phyloP scores from a whole-genome alignment of 2,113 vertebrate species.

The Tragelaphus strepsiceros region DNA sequence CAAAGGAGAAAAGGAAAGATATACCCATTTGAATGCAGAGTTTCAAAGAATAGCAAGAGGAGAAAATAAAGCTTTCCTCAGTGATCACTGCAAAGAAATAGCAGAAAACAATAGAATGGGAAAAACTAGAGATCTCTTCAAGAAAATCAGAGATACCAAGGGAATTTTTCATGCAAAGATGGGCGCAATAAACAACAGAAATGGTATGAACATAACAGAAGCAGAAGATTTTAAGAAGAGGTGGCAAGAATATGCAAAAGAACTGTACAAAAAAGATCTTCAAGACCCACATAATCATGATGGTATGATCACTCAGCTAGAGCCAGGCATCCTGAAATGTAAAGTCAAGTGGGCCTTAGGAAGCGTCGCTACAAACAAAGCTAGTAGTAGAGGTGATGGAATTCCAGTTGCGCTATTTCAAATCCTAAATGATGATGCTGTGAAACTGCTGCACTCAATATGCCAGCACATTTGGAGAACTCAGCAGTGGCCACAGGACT shows the following conservation, averaged over 20 bases:
- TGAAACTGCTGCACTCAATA: background rate
- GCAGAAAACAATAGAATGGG: background rate
- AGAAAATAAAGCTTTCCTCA: background rate
- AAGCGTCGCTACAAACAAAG: background rate
- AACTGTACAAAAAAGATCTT: background rate
- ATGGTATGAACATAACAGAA: background rate
- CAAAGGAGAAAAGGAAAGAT: background rate
- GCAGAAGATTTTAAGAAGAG: background rate
- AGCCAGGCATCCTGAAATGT: background rate
- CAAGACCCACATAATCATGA: background rate
- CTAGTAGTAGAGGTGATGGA: background rate
- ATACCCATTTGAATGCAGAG: background rate
- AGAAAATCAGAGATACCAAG: background rate
- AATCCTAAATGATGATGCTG: background rate
- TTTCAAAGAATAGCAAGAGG: background rate
- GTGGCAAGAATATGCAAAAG: background rate
- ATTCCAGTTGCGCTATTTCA: background rate
- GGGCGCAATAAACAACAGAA: background rate
- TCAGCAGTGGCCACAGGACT: background rate
- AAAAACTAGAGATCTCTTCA: background rate
- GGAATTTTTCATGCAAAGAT: background rate
- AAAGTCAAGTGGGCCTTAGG: background rate
- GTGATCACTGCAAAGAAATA: background rate
- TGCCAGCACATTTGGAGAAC: background rate
- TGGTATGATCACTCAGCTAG: background rate